A percentile compares a stretch with the other conserved stretches of the same genome.
These are phyloP conservation scores for Camptogramma bilineatum DNA, from an alignment of 2,888 invertebrate species.

Conservation along the genomic window DNA sequence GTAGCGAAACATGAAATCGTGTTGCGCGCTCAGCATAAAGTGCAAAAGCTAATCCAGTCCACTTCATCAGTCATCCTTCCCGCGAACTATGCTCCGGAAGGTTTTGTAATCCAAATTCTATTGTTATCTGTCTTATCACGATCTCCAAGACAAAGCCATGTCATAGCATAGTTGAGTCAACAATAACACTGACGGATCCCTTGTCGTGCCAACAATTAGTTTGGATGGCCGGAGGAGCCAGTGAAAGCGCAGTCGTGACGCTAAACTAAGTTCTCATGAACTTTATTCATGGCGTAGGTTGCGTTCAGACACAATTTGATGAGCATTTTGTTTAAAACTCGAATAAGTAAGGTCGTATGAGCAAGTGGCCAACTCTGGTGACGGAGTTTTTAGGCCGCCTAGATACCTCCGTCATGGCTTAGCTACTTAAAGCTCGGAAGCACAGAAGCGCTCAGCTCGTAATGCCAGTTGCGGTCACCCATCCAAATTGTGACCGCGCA, in stretches of 20 bases:
- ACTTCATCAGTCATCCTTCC: no score
- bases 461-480: no score
- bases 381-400: no score
- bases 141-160: constrained; percentile 20
- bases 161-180: constrained; percentile 36
- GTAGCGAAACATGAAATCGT: no score
- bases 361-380: no score
- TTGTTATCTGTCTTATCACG: constrained; percentile 14
- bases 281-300: background rate
- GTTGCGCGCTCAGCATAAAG: no score
- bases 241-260: constrained; percentile 53
- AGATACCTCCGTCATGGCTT: no score
- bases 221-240: constrained; percentile 40
- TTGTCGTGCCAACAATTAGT: constrained; percentile 39
- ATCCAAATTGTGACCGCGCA: no score
- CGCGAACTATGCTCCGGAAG: background rate
- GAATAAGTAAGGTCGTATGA: no score
- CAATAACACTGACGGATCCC: constrained; percentile 45
- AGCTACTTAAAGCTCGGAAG: no score
- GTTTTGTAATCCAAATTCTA: background rate
- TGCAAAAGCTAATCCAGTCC: no score
- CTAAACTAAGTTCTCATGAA: constrained; percentile 23
- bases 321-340: background rate
- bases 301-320: background rate
- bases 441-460: no score